phyloP scores from a whole-genome alignment of 2,888 invertebrate species.

The Luperina nickerlii region DNA sequence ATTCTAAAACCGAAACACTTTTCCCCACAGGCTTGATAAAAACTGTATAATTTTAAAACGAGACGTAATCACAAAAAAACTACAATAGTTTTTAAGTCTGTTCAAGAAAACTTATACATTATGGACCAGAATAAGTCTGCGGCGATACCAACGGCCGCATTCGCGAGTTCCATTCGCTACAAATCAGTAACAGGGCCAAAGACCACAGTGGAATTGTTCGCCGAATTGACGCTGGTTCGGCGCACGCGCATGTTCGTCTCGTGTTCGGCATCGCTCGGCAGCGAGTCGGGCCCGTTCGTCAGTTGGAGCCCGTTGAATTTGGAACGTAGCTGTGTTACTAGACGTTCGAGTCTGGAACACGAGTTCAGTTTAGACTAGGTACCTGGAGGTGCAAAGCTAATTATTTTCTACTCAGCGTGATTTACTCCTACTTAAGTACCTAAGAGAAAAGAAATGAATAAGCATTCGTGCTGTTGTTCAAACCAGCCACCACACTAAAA shows the following conservation, averaged over 20 bases:
- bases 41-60: slow-evolving; percentile 28
- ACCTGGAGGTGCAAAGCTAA: slow-evolving; percentile 54
- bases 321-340: slow-evolving; percentile 89
- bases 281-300: slow-evolving; percentile 85
- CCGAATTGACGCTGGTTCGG: slow-evolving; percentile 81
- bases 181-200: slow-evolving; percentile 92
- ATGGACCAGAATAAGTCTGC: slow-evolving; percentile 81
- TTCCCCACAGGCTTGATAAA: slow-evolving; percentile 1
- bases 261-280: slow-evolving; percentile 86
- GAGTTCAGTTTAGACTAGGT: slow-evolving; percentile 73
- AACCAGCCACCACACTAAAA: slow-evolving; percentile 51
- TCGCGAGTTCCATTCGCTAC: slow-evolving; percentile 83
- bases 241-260: slow-evolving; percentile 79
- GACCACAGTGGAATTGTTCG: slow-evolving; percentile 86
- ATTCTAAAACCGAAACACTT: slow-evolving; percentile 40
- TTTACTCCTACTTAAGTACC: slow-evolving; percentile 25
- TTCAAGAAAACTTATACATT: slow-evolving; percentile 71
- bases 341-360: slow-evolving; percentile 90
- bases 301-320: slow-evolving; percentile 86
- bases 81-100: slow-evolving; percentile 45
- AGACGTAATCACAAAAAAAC: slow-evolving; percentile 49
- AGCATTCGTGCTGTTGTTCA: slow-evolving; percentile 43
- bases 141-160: slow-evolving; percentile 73
- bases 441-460: slow-evolving; percentile 27
- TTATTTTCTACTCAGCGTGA: slow-evolving; percentile 48